Evolutionary conservation across 2,113 vertebrate genomes (phyloP), one percentile per base, ranked within the genome.

Genomic region (Cervus canadensis): DNA sequence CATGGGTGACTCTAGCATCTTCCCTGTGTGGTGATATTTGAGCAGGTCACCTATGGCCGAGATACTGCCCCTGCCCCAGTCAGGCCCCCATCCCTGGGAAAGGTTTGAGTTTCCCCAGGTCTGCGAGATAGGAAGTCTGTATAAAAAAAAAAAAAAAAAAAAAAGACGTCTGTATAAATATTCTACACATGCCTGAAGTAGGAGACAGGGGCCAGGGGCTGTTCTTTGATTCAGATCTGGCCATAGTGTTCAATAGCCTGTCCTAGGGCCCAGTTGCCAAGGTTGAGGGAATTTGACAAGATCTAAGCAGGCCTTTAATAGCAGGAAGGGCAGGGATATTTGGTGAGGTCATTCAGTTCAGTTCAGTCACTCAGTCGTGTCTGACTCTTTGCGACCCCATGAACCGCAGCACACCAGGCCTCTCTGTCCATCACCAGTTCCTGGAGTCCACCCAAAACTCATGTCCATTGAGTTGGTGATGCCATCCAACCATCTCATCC

Each of bases 321-420:
- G 54, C 28, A 83, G 76, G 26, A 91, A 59, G 76, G 76, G 26
- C 43, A 79, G 76, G 26, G 7, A 50, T 78, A 52, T 57, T 74
- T 62, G 45, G 30, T 26, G 57, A 79, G 57, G 45, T 48, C 28
- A 9, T 19, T 84, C n/a, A 71, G n/a, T 71, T 71, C n/a, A 40
- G 67, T 40, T 40, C 67, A 71, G 5, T 71, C 23, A n/a, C 67
- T 71, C 67, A 40, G n/a, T 71, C 1, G 2, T 40, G 67, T 71
- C 67, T 12, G n/a, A 40, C 19, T 40, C n/a, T 40, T 40, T 71
- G 67, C 0, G 0, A 23, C 67, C n/a, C 3, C n/a, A 71, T 23
- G 67, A 71, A 40, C 67, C 0, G 0, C n/a, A 71, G n/a, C 10
- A 40, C 1, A 2, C 67, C 67, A 40, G 67, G n/a, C 67, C 19